phyloP scores from a whole-genome alignment of 2,797 vertebrate genomes.

The Ciconia nigra region DNA sequence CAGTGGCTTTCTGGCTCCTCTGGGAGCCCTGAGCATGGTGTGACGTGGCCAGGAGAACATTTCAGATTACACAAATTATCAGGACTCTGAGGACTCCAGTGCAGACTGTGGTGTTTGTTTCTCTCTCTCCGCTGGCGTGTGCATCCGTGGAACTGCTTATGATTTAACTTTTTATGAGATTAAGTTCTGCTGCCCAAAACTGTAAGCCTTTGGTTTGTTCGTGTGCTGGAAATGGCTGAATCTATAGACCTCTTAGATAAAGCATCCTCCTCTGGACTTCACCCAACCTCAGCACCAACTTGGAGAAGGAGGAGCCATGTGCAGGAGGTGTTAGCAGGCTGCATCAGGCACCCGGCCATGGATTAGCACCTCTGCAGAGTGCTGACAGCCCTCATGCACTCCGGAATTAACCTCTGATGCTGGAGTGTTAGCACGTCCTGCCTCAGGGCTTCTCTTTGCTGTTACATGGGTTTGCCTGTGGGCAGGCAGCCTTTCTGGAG shows the following conservation, averaged over 20 bases:
- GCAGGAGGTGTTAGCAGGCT: not conserved
- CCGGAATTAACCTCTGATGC: slow-evolving; percentile 17
- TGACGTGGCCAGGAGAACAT: not conserved
- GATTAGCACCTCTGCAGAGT: slow-evolving; percentile 24
- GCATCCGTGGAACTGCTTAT: not conserved
- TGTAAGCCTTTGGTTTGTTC: not conserved
- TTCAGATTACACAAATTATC: not conserved
- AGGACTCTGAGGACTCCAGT: not conserved
- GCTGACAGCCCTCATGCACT: not conserved
- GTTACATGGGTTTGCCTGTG: not conserved
- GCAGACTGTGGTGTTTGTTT: not conserved
- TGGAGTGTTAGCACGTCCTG: not conserved
- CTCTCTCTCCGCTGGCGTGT: not conserved
- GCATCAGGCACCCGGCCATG: not conserved
- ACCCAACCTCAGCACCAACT: not conserved
- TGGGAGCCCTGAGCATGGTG: not conserved
- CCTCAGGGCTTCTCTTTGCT: not conserved
- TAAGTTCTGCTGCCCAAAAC: not conserved
- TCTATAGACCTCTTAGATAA: not conserved
- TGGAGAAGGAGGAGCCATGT: not conserved
- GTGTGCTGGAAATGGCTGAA: not conserved
- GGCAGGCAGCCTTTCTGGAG: not conserved
- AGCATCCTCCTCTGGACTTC: not conserved
- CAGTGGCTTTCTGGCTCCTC: not conserved
- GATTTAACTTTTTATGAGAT: not conserved